Base-by-base conservation (phyloP, 2,113 vertebrate species). In the Piaya cayana region DNA sequence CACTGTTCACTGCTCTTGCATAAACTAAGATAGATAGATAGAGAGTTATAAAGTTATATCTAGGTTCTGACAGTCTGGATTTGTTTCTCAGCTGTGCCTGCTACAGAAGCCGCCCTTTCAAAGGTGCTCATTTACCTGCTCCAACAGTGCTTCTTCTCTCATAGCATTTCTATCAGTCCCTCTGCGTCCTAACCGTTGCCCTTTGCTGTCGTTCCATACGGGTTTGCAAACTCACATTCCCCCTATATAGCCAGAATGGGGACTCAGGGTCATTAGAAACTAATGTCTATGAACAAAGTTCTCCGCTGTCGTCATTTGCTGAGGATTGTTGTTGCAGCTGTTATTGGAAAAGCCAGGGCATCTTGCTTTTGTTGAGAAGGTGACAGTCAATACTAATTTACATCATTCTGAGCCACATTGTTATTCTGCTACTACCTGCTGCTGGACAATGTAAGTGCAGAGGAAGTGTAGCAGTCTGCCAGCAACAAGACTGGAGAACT, bases 391-490 rank as follows among this genome's bases (percentile, higher is more conserved):
- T 16, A 76, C 30, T 68, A 47, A 5, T 49, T 37, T 47, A 26
- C 19, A n/a, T 18, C 34, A 14, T 2, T 49, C 27, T 76, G 42
- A n/a, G 62, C n/a, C 22, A 11, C 17, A 1, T 15, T 43, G 30
- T 53, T 9, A 7, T 52, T 34, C n/a, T n/a, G 14, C 37, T 59
- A 2, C 25, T 21, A 4, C 25, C 43, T 26, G 50, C 12, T 9
- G 30, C 34, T 2, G 2, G 32, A 19, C 43, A 30, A 10, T 2
- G 2, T 22, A 69, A 26, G 53, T 7, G 32, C 42, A 0, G 1
- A 42, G 63, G 62, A 56, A 30, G 26, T 59, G 43, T 9, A 42
- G 70, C 69, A 23, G 8, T 29, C 49, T 69, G 49, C 30, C 50
- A 59, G 68, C 29, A 7, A 68, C 32, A 36, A 22, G 42, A 56